These are phyloP conservation scores for Sylvia atricapilla DNA, from an alignment of 2,113 vertebrate species.

Conservation along the genomic window DNA sequence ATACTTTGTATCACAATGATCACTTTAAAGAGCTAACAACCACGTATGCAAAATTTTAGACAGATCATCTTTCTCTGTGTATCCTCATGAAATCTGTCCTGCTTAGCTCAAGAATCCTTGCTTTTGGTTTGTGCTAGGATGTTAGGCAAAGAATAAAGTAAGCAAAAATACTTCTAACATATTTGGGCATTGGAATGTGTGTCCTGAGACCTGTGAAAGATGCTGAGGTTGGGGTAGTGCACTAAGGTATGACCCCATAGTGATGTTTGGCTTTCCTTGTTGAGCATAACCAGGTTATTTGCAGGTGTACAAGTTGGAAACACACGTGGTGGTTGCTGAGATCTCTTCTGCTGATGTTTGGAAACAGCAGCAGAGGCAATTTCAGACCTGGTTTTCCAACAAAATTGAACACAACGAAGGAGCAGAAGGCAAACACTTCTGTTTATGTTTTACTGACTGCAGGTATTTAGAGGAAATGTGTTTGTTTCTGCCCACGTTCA, in stretches of 20 bases:
- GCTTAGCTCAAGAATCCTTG: not conserved
- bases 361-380: not conserved
- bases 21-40: not conserved
- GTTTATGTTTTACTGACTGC: conserved; percentile 1
- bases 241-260: not conserved
- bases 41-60: accelerated
- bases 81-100: not conserved
- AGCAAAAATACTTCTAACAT: accelerated
- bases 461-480: not conserved
- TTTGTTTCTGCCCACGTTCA: conserved; percentile 45
- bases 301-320: not conserved
- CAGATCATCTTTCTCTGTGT: not conserved
- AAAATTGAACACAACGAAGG: not conserved
- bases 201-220: not conserved
- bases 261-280: not conserved
- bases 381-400: not conserved
- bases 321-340: accelerated
- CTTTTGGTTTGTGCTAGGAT: too few species aligned
- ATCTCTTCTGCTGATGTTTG: not conserved
- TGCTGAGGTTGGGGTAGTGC: not conserved
- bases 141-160: too few species aligned
- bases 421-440: not conserved
- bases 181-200: not conserved
- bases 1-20: not conserved
- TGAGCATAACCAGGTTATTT: not conserved